Conservation (phyloP, 2,797 vertebrate species). For the Aulostomus chinensis region DNA sequence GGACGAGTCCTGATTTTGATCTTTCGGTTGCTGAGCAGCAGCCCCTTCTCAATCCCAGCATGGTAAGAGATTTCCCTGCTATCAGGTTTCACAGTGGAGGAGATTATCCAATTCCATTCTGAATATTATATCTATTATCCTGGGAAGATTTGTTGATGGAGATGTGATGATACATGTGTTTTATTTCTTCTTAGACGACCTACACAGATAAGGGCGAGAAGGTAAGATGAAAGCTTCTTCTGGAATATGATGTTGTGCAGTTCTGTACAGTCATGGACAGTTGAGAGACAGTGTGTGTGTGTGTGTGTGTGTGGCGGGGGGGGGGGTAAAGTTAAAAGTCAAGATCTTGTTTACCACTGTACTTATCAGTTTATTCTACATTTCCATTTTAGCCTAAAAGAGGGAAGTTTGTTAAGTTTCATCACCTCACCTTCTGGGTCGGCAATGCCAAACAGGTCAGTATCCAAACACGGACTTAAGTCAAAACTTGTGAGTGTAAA, state of each 20-base stretch:
- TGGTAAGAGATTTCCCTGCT: slow-evolving; percentile 69
- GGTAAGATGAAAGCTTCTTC: slow-evolving; percentile 59
- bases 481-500: too few relatives aligned
- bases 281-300: too few relatives aligned
- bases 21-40: slow-evolving; percentile 36
- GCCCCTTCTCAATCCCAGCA: slow-evolving; percentile 54
- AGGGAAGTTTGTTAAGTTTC: slow-evolving; percentile 82
- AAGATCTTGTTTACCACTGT: too few relatives aligned
- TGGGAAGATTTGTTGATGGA: not conserved
- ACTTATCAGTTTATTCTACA: not conserved
- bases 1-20: slow-evolving; percentile 40
- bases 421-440: slow-evolving; percentile 86
- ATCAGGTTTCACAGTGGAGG: not conserved
- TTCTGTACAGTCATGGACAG: not conserved
- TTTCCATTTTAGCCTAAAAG: slow-evolving; percentile 68
- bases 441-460: slow-evolving; percentile 87
- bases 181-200: slow-evolving; percentile 72
- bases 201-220: slow-evolving; percentile 87
- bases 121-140: slow-evolving; percentile 3
- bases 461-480: not conserved
- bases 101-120: slow-evolving; percentile 11
- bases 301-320: too few relatives aligned
- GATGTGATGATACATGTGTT: slow-evolving; percentile 8
- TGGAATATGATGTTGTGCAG: not conserved
- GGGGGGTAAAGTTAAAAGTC: too few relatives aligned